Evolutionary conservation across 2,113 vertebrate genomes (phyloP).

Genomic region (Herpetotheres cachinnans): DNA sequence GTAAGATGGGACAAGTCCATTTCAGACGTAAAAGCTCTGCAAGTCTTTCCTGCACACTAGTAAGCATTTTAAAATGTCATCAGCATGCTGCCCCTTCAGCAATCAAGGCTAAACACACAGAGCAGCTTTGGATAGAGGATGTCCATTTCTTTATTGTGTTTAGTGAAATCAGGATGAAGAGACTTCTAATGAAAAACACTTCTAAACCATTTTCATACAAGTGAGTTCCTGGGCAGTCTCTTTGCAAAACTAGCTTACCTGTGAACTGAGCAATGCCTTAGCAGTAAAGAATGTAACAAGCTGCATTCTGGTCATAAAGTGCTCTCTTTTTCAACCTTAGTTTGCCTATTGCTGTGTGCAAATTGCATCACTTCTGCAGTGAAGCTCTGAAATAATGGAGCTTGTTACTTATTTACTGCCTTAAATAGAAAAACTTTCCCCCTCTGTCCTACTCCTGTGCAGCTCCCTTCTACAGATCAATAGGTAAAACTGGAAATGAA

Average conservation of each 20-base stretch:
- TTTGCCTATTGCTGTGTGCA: neutral
- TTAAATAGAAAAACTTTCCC: neutral
- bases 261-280: rapidly evolving
- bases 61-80: neutral
- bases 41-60: neutral
- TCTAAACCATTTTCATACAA: neutral
- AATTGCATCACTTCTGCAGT: neutral
- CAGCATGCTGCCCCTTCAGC: neutral
- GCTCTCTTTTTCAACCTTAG: neutral
- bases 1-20: neutral
- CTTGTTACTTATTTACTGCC: neutral
- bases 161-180: neutral
- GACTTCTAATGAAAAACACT: neutral
- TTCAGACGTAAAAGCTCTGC: neutral
- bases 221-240: neutral
- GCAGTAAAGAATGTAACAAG: neutral
- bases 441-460: neutral
- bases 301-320: neutral
- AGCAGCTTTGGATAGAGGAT: neutral
- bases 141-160: neutral
- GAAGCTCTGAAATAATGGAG: neutral
- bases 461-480: neutral
- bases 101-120: neutral
- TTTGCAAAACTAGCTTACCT: neutral
- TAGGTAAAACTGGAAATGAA: neutral